Base-by-base conservation (phyloP, 2,113 vertebrate genomes). In the Pagrus major region DNA sequence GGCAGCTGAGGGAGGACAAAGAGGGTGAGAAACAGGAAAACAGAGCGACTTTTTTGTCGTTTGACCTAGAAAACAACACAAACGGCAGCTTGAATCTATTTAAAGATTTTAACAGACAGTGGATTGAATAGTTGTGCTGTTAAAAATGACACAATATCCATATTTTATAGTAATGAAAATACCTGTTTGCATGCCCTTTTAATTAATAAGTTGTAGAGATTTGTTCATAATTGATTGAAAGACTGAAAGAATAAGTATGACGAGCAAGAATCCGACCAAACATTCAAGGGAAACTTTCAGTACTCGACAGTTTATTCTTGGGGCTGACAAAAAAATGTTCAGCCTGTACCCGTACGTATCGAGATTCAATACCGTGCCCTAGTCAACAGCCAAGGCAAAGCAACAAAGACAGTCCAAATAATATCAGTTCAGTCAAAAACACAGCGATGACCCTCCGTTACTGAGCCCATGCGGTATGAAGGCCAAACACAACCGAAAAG, bases 1-100 rank as follows among this genome's bases (percentile, higher is more conserved):
- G 1, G 98, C 97, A 35, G 98, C 98, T 99, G 93, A 0, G 6
- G 14, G 68, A 7, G 25, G 16, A 76, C 7, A 71, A 42, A 73
- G 14, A 11, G 18, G 3, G 14, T 6, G 10, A 74, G 33, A 47
- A 67, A 9, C 15, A 35, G 35, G 46, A 39, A 35, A 44, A 54
- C 33, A 41, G 7, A 35, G 9, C 31, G 20, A 20, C 4, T 20
- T 42, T 5, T 47, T 39, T 51, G 37, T 70, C 15, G 25, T 14
- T 20, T 8, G 18, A 9, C 35, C 23, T 44, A 20, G 16, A 58
- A 25, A 25, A 21, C 4, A 68, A 68, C 16, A 44, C 2, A 46
- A 58, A 33, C 6, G 33, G n/a, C n/a, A n/a, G n/a, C n/a, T n/a
- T n/a, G n/a, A n/a, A n/a, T n/a, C n/a, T n/a, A n/a, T n/a, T n/a